Base-by-base conservation (phyloP, 2,888 invertebrate species). In the Caradrina clavipalpis region DNA sequence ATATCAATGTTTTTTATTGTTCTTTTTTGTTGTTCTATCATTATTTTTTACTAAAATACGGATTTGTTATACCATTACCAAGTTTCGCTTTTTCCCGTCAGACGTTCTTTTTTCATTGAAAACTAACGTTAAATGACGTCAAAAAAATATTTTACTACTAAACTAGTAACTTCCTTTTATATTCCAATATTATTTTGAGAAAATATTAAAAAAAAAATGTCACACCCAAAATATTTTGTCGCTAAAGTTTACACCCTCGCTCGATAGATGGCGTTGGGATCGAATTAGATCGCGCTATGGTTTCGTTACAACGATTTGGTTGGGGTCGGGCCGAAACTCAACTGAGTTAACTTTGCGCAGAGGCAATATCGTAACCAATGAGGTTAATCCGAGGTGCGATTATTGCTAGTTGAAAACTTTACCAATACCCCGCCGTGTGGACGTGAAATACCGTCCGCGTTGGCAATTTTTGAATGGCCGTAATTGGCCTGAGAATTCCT, bases 371-470 rank as follows among this genome's bases (percentile, higher is more conserved):
- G 98, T 98, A 98, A 98, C 98, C 98, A 97, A 98, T 98, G 98
- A 98, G 97, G 98, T 97, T 96, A 95, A 97, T 97, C 97, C 97
- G 98, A 97, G 97, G 97, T 97, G 97, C 97, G 97, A 97, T 98
- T 97, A 98, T 98, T 98, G 98, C 98, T 98, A 97, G 97, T 98
- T 98, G 98, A 98, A 98, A 98, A 98, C 98, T 98, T 98, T 98
- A 93, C 94, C 94, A 94, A 94, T 94, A 94, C 94, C 94, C 94
- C 94, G 94, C 94, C 94, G 79, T 90, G 94, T 92, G 94, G 94
- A 92, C 94, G 94, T 93, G 94, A 93, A 94, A 94, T 90, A 94
- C 92, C 94, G 94, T 92, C 94, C 94, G 91, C 94, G 90, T 90
- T 91, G 94, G 94, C 94, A 94, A 92, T 94, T 94, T 94, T 94